A percentile compares a stretch with the other conserved stretches of the same genome.
These are phyloP conservation scores for Erannis defoliaria DNA, from an alignment of 2,888 invertebrate genomes.

Conservation along the genomic window DNA sequence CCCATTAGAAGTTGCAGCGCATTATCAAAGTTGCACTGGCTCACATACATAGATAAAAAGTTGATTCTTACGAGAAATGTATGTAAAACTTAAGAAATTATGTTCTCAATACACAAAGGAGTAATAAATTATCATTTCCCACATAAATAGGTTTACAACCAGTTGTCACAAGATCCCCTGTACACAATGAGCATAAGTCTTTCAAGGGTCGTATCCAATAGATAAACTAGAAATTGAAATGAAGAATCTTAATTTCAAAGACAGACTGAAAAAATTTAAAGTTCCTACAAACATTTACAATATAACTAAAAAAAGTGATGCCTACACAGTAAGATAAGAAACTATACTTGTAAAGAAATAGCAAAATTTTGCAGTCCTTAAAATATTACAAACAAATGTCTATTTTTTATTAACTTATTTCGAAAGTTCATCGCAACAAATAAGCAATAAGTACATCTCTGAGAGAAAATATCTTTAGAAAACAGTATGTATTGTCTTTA, in stretches of 20 bases:
- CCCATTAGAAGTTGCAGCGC: conserved; percentile 38
- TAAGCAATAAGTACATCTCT: conserved; percentile 58
- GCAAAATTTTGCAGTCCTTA: conserved; percentile 80
- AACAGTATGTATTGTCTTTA: conserved; percentile 65
- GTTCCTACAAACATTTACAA: conserved; percentile 56
- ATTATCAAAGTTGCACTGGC: conserved; percentile 48
- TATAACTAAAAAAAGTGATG: conserved; percentile 57
- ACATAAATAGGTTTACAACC: conserved; percentile 47
- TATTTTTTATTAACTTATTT: conserved; percentile 69
- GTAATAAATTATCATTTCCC: conserved; percentile 29
- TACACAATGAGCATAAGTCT: conserved; percentile 56
- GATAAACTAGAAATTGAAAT: conserved; percentile 32
- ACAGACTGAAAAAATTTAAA: conserved; percentile 57
- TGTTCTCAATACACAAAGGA: conserved; percentile 54
- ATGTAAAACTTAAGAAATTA: conserved; percentile 61
- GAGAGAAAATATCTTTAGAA: conserved; percentile 64
- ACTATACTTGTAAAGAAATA: conserved; percentile 73
- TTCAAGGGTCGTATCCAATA: conserved; percentile 45
- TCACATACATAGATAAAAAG: conserved; percentile 49
- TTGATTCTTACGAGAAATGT: conserved; percentile 70
- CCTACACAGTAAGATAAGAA: conserved; percentile 62
- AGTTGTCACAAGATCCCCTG: conserved; percentile 59
- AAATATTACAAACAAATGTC: conserved; percentile 65
- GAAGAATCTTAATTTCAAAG: conserved; percentile 49
- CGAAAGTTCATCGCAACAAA: conserved; percentile 65